A percentile compares a stretch with the other conserved stretches of the same genome.
phyloP scores from a whole-genome alignment of 1,140 invertebrate species.

The Hormaphis cornu region DNA sequence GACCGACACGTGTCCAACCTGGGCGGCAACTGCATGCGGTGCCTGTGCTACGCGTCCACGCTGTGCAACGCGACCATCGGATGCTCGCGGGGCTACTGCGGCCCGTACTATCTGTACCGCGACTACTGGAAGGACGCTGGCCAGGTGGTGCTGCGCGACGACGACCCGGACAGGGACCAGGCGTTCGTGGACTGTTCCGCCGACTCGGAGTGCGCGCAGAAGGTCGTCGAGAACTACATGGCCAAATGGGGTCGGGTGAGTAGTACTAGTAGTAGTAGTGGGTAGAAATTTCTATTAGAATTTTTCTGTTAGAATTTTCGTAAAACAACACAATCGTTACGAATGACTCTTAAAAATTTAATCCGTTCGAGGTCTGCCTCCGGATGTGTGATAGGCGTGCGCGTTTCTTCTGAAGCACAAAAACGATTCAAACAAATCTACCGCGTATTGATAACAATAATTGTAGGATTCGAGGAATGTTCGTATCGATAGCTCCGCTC shows the following conservation, averaged over 20 bases:
- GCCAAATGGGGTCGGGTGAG: constrained; percentile 49
- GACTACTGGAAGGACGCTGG: constrained; percentile 55
- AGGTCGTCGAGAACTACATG: constrained; percentile 52
- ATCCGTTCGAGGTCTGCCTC: no score
- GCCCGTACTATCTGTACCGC: constrained; percentile 52
- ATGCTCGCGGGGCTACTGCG: constrained; percentile 49
- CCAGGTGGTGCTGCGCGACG: constrained; percentile 45
- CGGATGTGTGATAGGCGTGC: no score
- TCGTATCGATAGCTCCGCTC: no score
- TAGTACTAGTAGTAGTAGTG: background rate
- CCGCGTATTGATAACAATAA: no score
- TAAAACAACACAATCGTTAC: no score
- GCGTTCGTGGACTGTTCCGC: constrained; percentile 54
- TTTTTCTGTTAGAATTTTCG: no score
- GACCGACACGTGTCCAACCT: constrained; percentile 37
- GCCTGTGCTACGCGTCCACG: constrained; percentile 50
- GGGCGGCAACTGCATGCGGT: constrained; percentile 47
- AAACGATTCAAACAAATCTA: no score
- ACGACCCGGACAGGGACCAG: constrained; percentile 44
- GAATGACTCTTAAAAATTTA: no score
- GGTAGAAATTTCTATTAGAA: no score
- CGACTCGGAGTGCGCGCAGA: constrained; percentile 50
- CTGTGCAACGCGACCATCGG: constrained; percentile 47
- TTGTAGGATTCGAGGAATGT: no score
- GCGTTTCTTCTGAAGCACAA: no score